Base-by-base conservation (phyloP, 1,140 invertebrate species). In the Colletes gigas region DNA sequence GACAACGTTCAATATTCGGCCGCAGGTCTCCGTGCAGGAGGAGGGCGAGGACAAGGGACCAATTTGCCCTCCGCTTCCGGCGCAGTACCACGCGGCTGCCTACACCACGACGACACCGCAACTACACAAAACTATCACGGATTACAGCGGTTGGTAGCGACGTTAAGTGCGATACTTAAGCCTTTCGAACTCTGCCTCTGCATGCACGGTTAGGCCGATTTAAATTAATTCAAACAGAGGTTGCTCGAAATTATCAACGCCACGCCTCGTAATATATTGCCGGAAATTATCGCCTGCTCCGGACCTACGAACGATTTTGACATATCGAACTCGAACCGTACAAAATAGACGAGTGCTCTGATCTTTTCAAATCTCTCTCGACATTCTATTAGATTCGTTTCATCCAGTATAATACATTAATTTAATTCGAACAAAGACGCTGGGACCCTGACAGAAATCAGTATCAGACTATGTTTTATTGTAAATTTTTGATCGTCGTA, bases 51-150 rank as follows among this genome's bases (percentile, higher is more conserved):
- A 93, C 90, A 93, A 93, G 90, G 92, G 92, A 90, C 92, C 92
- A 91, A 93, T 93, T 91, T 93, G 92, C 88, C 92, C 92, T 55
- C 92, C 92, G 63, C 88, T 92, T 83, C 92, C 92, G 73, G 84
- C 90, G 68, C 91, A 92, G 83, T 93, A 93, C 76, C 92, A 93
- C 77, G 89, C 90, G 63, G 89, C 89, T 74, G 81, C 88, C 78
- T 92, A 92, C 83, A 84, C 82, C 78, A 92, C 89, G 66, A 92
- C 92, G 66, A 91, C 90, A 72, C 91, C 92, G 63, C 92, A 92
- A 82, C 89, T 93, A 65, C 92, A 92, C 87, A 92, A 93, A 91
- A 91, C 91, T 82, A 88, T 90, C 88, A 85, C 89, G 69, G 89
- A 91, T 82, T 90, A 90, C 86, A 76, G 88, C 79, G 91, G 91